Conservation (phyloP, 2,888 invertebrate species). For the Anthophora plumipes region DNA sequence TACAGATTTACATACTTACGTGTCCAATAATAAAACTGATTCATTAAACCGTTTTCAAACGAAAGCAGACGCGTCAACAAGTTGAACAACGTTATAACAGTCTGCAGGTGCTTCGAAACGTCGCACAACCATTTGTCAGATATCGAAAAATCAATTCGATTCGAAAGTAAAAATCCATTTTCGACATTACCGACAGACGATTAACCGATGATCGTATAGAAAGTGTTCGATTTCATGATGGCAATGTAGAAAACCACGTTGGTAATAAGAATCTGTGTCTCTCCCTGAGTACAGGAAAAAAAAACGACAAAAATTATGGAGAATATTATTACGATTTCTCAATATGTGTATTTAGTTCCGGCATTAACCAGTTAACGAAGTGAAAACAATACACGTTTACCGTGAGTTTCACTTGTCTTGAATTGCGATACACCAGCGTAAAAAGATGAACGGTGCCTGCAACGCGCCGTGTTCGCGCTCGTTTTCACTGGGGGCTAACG, state of each 20-base stretch:
- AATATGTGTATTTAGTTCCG: neutral
- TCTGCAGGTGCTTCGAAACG: neutral
- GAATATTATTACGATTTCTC: neutral
- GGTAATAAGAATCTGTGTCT: neutral
- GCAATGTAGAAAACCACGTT: neutral
- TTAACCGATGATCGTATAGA: neutral
- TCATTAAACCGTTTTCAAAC: neutral
- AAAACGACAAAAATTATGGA: neutral
- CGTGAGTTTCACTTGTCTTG: constrained; percentile 46
- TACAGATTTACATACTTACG: too few species aligned
- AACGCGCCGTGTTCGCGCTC: constrained; percentile 44
- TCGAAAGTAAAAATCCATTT: neutral
- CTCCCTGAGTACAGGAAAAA: neutral
- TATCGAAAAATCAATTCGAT: neutral
- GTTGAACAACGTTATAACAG: neutral
- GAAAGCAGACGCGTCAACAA: constrained; percentile 19
- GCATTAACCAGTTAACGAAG: neutral
- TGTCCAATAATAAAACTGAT: too few species aligned
- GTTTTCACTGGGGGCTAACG: constrained; percentile 61
- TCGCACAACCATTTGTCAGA: neutral
- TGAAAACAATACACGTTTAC: constrained; percentile 1
- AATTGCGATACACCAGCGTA: constrained; percentile 24
- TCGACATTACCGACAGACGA: neutral
- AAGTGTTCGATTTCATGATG: neutral
- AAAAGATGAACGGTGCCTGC: constrained; percentile 36